Evolutionary conservation across 2,113 vertebrate species (phyloP), one percentile per base, ranked within the genome.

Genomic region (Etheostoma spectabile): DNA sequence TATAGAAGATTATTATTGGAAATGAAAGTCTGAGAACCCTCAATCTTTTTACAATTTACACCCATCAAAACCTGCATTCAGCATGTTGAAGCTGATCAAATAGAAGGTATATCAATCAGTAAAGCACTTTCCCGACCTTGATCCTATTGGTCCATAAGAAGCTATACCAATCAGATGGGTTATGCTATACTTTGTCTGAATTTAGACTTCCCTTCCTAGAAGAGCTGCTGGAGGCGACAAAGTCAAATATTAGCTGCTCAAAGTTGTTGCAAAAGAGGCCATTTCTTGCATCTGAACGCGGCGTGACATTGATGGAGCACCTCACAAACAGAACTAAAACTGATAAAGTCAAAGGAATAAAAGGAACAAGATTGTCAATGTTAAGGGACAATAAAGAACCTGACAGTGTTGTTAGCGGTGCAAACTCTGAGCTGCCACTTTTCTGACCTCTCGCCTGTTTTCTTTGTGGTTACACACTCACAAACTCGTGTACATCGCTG

Each of bases 361-460:
- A 27, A 56, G 11, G 8, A 42, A 19, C 1, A 35, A 15, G 7
- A n/a, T 3, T 60, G 30, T 2, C 0, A 0, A 59, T 3, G 14
- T 66, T 60, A n/a, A 59, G 38, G 18, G 11, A 3, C 38, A 30
- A 62, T 12, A 46, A 72, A 33, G 24, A 45, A 53, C 46, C 55
- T 38, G 56, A 22, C 42, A 24, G 62, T 33, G 27, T 73, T 2
- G 24, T 55, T 22, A 64, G 49, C n/a, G 1, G 46, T 21, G 24
- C 42, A 30, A 73, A 48, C 22, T 8, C 19, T 18, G 27, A 73
- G 49, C 49, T 30, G 46, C 63, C 18, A 59, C 71, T 66, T n/a
- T n/a, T 64, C 45, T 75, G 65, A 68, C 56, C 69, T 21, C 42
- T 70, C 38, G 13, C 18, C 35, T 78, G 73, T 71, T 72, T 74